phyloP scores from a whole-genome alignment of 2,888 invertebrate genomes.

The Salticus scenicus region DNA sequence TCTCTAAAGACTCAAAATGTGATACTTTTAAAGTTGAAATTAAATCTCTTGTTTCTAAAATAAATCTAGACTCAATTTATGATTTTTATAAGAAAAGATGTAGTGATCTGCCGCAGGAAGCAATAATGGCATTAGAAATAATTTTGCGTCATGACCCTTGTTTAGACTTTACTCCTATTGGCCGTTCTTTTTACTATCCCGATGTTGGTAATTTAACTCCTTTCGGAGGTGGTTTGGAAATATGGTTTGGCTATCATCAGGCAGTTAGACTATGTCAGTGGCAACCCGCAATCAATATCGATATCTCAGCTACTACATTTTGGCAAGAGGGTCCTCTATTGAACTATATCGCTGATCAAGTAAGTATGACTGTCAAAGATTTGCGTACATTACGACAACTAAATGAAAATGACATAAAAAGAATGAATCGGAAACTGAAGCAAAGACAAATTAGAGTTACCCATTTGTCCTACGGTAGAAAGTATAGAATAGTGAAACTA shows the following conservation, averaged over 20 bases:
- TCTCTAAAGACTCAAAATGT: background rate
- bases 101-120: constrained; percentile 41
- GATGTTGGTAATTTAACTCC: constrained; percentile 19
- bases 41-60: constrained; percentile 49
- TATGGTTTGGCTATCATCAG: constrained; percentile 71
- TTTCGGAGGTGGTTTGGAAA: constrained; percentile 58
- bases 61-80: constrained; percentile 56
- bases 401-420: constrained; percentile 66
- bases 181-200: constrained; percentile 59
- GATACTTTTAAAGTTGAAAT: constrained; percentile 45
- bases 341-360: constrained; percentile 35
- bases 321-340: constrained; percentile 37
- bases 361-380: background rate
- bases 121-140: constrained; percentile 68
- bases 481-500: constrained; percentile 16
- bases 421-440: constrained; percentile 77
- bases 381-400: background rate
- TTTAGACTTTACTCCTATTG: constrained; percentile 51
- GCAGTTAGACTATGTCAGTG: constrained; percentile 64
- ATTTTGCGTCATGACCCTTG: constrained; percentile 63
- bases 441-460: constrained; percentile 73
- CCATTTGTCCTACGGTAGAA: constrained; percentile 43
- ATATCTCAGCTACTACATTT: constrained; percentile 66
- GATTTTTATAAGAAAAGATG: constrained; percentile 28
- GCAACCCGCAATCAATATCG: constrained; percentile 68